These are phyloP conservation scores for Agrotis clavis DNA, from an alignment of 2,888 invertebrate species.

Conservation along the genomic window DNA sequence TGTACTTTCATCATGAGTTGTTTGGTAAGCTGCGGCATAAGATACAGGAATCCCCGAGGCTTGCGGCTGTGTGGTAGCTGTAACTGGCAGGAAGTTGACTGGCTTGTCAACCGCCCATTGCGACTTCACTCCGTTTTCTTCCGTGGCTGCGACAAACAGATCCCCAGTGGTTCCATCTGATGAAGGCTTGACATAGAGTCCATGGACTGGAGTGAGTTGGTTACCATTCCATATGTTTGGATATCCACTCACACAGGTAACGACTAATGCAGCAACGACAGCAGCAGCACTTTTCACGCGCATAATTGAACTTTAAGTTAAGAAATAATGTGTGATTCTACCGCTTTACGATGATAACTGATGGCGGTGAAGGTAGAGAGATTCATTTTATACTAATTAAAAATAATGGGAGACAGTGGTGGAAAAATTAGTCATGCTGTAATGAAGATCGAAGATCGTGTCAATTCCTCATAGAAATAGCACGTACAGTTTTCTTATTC, in stretches of 20 bases:
- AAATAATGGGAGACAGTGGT: conserved; percentile 31
- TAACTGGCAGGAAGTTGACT: conserved; percentile 78
- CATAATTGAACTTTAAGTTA: conserved; percentile 44
- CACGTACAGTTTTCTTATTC: conserved; percentile 55
- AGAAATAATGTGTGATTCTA: background rate
- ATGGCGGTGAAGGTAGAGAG: conserved; percentile 6
- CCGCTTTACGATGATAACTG: conserved; percentile 37
- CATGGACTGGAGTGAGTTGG: conserved; percentile 84
- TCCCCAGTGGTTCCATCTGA: conserved; percentile 85
- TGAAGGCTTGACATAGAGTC: conserved; percentile 85
- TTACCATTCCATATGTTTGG: conserved; percentile 69
- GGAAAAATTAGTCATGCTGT: conserved; percentile 41
- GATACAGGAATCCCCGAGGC: conserved; percentile 66
- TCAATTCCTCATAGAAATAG: conserved; percentile 15
- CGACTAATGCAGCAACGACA: conserved; percentile 44
- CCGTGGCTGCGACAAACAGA: conserved; percentile 86
- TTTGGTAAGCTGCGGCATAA: conserved; percentile 67
- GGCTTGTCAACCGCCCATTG: conserved; percentile 87
- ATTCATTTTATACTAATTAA: conserved; percentile 64
- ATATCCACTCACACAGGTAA: conserved; percentile 68
- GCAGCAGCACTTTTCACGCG: conserved; percentile 32
- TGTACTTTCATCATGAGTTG: conserved; percentile 71
- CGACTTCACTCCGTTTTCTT: conserved; percentile 82
- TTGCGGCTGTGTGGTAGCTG: conserved; percentile 69
- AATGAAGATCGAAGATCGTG: conserved; percentile 30